Conservation (phyloP, 2,113 vertebrate species). For the Channa argus region DNA sequence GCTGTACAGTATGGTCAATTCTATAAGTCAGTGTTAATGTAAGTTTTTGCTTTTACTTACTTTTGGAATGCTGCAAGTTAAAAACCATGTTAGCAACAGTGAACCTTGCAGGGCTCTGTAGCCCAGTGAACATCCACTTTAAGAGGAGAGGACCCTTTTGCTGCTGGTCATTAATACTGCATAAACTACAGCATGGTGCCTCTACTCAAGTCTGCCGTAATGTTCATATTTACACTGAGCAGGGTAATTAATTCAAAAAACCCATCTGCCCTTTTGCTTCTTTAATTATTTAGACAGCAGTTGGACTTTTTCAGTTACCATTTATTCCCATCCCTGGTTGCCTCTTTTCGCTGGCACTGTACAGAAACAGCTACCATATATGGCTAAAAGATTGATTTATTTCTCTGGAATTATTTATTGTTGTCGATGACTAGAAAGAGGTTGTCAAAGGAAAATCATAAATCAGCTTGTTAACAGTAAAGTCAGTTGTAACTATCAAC, state of each 20-base stretch:
- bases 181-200: conserved; percentile 68
- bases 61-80: not conserved
- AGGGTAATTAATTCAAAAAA: conserved; percentile 82
- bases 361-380: conserved; percentile 32
- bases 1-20: too few relatives aligned
- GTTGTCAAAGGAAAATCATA: conserved; percentile 22
- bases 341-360: conserved; percentile 24
- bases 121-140: conserved; percentile 27
- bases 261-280: conserved; percentile 79
- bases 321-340: conserved; percentile 42
- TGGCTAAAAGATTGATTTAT: conserved; percentile 55
- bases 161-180: conserved; percentile 77
- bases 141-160: conserved; percentile 37
- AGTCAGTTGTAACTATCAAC: not conserved
- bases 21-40: not conserved
- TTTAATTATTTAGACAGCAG: conserved; percentile 84
- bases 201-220: conserved; percentile 58
- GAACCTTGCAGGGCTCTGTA: conserved; percentile 3
- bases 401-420: conserved; percentile 60
- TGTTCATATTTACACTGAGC: conserved; percentile 78
- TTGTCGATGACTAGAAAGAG: conserved; percentile 30
- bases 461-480: conserved; percentile 32
- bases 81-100: not conserved
- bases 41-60: not conserved
- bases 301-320: conserved; percentile 38